phyloP scores from a whole-genome alignment of 2,113 vertebrate genomes.

The Lanius ludovicianus region DNA sequence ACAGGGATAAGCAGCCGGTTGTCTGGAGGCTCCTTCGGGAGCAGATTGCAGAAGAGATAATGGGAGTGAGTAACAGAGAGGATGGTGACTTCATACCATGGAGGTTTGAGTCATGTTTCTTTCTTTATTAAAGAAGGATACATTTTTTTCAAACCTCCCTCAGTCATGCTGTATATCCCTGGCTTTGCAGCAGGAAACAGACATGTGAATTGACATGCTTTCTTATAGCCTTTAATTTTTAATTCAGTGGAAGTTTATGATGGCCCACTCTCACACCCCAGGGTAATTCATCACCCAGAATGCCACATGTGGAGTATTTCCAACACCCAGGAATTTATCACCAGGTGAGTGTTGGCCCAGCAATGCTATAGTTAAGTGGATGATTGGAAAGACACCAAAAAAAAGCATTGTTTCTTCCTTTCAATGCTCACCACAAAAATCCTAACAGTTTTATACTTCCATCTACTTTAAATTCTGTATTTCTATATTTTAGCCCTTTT shows the following conservation, averaged over 20 bases:
- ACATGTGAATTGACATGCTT: background rate
- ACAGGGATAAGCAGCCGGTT: slow-evolving; percentile 73
- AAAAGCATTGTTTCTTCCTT: background rate
- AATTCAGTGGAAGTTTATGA: background rate
- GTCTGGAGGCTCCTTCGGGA: slow-evolving; percentile 69
- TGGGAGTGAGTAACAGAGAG: slow-evolving; percentile 71
- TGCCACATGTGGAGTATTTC: background rate
- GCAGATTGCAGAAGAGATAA: slow-evolving; percentile 68
- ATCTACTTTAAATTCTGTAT: background rate
- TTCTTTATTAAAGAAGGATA: slow-evolving; percentile 37
- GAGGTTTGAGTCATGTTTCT: slow-evolving; percentile 35
- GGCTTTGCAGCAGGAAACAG: background rate
- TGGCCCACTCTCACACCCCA: too few relatives aligned
- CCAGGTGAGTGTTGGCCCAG: background rate
- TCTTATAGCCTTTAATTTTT: background rate
- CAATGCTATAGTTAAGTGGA: background rate
- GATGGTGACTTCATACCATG: slow-evolving; percentile 41
- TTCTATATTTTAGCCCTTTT: background rate
- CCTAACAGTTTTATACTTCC: background rate
- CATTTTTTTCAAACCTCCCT: background rate
- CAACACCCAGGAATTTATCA: background rate
- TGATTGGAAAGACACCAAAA: background rate
- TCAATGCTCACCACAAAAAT: background rate
- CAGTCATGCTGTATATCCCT: background rate
- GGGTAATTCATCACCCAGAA: background rate